A percentile compares a stretch with the other conserved stretches of the same genome.
These are phyloP conservation scores for Styela plicata DNA, from an alignment of 23 tunicate genomes.

Conservation along the genomic window DNA sequence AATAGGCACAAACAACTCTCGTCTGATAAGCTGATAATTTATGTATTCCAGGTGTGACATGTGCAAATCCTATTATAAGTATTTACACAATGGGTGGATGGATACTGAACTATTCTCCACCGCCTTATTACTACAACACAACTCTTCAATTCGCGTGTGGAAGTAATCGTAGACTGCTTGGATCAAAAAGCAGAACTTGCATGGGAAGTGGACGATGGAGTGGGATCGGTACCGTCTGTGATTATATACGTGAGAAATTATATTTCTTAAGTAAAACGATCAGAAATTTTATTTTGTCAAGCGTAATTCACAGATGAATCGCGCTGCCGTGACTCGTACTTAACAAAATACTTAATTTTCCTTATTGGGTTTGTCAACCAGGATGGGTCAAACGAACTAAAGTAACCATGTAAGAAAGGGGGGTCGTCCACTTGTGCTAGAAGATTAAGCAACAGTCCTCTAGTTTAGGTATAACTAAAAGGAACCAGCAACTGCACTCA, in stretches of 20 bases:
- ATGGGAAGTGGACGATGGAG: slow-evolving; percentile 51
- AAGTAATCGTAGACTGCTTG: slow-evolving; percentile 34
- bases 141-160: slow-evolving; percentile 33
- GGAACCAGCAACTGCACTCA: too few species aligned
- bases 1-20: background rate
- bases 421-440: too few species aligned
- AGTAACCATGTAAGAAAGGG: too few species aligned
- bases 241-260: slow-evolving; percentile 4
- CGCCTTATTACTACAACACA: slow-evolving; percentile 41
- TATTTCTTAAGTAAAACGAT: too few species aligned
- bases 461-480: too few species aligned
- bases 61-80: slow-evolving; percentile 37
- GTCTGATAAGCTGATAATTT: background rate
- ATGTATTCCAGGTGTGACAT: slow-evolving; percentile 33
- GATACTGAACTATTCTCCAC: slow-evolving; percentile 6
- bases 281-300: too few species aligned
- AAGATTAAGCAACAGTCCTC: too few species aligned
- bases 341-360: too few species aligned
- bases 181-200: slow-evolving; percentile 41
- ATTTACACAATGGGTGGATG: slow-evolving; percentile 38
- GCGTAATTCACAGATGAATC: too few species aligned
- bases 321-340: too few species aligned
- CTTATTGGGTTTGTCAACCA: too few species aligned
- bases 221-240: slow-evolving; percentile 49
- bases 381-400: too few species aligned